These are phyloP conservation scores for Stegodyphus dumicola DNA, from an alignment of 1,140 invertebrate genomes.

Conservation along the genomic window DNA sequence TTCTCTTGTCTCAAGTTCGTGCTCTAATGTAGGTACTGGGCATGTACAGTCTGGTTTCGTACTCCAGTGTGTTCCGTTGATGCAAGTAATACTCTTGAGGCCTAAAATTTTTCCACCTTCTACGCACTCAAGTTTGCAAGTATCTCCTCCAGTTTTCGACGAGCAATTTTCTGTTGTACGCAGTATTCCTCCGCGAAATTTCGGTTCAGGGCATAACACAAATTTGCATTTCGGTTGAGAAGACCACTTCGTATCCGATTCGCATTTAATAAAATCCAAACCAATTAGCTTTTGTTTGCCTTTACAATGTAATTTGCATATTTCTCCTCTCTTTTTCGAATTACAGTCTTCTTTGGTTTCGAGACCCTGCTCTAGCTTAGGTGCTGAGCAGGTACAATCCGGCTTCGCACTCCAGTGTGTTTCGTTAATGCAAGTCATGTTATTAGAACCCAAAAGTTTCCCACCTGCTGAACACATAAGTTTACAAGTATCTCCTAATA, in stretches of 20 bases:
- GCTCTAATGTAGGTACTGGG: background rate
- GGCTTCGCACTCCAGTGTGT: background rate
- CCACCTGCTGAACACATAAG: background rate
- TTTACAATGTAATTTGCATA: background rate
- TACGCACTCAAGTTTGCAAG: background rate
- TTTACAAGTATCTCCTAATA: background rate
- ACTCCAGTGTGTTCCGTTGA: background rate
- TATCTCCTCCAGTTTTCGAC: background rate
- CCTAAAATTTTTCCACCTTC: conserved; percentile 5
- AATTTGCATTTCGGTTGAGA: background rate
- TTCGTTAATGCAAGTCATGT: background rate
- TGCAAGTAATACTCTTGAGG: background rate
- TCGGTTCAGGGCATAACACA: background rate
- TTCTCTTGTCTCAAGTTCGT: background rate
- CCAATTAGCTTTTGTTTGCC: background rate
- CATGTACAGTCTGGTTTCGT: background rate
- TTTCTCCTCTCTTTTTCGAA: background rate
- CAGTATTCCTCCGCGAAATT: background rate
- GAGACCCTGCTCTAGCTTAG: background rate
- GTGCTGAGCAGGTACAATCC: background rate
- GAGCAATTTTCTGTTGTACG: background rate
- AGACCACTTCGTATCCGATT: background rate
- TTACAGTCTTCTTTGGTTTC: background rate
- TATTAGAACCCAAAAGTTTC: background rate
- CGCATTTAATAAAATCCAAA: background rate